phyloP scores from a whole-genome alignment of 2,888 invertebrate species.

The Chrysodeixis includens region DNA sequence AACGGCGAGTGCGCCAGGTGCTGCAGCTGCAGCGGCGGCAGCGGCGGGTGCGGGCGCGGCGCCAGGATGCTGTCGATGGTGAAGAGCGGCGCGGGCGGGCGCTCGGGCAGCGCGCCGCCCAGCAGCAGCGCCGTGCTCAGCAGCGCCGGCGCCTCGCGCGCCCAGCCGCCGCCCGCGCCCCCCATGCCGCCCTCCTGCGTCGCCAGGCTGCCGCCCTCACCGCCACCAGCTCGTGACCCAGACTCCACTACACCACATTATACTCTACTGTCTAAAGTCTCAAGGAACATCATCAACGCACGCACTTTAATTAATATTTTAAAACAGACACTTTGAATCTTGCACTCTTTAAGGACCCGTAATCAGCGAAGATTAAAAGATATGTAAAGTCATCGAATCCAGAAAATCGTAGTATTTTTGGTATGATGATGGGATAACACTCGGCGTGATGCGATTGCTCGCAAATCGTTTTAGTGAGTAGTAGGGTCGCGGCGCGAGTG shows the following conservation, averaged over 20 bases:
- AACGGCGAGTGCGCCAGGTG: slow-evolving; percentile 91
- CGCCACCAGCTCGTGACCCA: slow-evolving; percentile 43
- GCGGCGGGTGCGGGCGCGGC: slow-evolving; percentile 90
- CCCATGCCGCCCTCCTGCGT: slow-evolving; percentile 79
- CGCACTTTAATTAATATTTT: slow-evolving; percentile 20
- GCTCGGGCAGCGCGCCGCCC: slow-evolving; percentile 84
- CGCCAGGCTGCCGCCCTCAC: slow-evolving; percentile 68
- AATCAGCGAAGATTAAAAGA: slow-evolving; percentile 17
- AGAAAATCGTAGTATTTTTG: slow-evolving; percentile 46
- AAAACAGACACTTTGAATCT: slow-evolving; percentile 18
- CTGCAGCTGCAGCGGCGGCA: slow-evolving; percentile 88
- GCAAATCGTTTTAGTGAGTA: slow-evolving; percentile 84
- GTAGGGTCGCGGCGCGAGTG: slow-evolving; percentile 65
- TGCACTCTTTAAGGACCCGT: slow-evolving; percentile 9
- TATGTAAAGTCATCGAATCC: slow-evolving; percentile 22
- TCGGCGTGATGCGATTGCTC: slow-evolving; percentile 84
- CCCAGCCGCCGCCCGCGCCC: slow-evolving; percentile 81
- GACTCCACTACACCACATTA: slow-evolving; percentile 57
- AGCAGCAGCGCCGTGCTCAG: slow-evolving; percentile 87
- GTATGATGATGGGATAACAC: slow-evolving; percentile 68
- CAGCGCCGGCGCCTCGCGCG: slow-evolving; percentile 85
- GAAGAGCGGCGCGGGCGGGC: slow-evolving; percentile 90
- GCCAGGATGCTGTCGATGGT: slow-evolving; percentile 96
- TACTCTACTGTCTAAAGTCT: slow-evolving; percentile 54
- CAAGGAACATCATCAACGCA: slow-evolving; percentile 37